Conservation (phyloP, 2,888 invertebrate genomes). For the Tetropium fuscum region DNA sequence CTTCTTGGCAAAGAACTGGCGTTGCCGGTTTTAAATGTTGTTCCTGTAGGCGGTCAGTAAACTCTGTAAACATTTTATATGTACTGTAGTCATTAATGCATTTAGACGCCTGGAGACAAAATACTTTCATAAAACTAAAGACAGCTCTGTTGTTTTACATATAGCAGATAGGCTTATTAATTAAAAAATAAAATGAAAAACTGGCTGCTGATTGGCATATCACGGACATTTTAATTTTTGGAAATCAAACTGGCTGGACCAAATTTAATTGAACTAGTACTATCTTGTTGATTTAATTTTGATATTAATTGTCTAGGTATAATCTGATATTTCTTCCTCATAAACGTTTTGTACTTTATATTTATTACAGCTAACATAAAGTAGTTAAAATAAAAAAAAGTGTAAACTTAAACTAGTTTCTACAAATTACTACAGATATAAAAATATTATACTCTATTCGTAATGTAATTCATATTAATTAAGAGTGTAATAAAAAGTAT, state of each 20-base stretch:
- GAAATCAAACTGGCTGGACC: too few species aligned
- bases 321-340: conserved; percentile 23
- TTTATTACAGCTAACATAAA: conserved; percentile 9
- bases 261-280: conserved; percentile 4
- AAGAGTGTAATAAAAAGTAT: not conserved
- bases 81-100: too few species aligned
- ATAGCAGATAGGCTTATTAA: not conserved
- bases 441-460: not conserved
- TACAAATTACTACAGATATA: conserved; percentile 20
- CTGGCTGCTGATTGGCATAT: too few species aligned
- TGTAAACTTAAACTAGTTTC: conserved; percentile 12
- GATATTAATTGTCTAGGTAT: not conserved
- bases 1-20: too few species aligned
- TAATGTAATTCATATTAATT: not conserved
- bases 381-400: not conserved
- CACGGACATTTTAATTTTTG: too few species aligned
- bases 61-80: too few species aligned
- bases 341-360: conserved; percentile 16
- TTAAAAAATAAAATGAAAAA: not conserved
- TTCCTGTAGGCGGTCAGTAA: too few species aligned
- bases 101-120: too few species aligned
- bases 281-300: not conserved
- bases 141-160: too few species aligned
- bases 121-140: too few species aligned
- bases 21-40: too few species aligned